Percentiles rank a stretch among this genome's conserved stretches.
Evolutionary conservation across 2,888 invertebrate genomes (phyloP).

Genomic region (Parnassius smintheus): DNA sequence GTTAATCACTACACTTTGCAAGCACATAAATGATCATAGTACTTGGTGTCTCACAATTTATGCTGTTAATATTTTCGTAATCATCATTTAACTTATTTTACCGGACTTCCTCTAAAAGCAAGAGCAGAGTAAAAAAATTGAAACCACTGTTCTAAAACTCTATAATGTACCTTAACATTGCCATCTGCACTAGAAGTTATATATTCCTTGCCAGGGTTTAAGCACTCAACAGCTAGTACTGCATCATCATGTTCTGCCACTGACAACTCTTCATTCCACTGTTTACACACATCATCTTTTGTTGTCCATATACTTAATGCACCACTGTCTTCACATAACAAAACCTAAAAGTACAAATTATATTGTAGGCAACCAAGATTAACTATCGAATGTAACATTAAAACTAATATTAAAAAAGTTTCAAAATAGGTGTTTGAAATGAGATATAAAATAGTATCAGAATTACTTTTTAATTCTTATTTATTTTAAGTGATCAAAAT

Average conservation of each 20-base stretch:
- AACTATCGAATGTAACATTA: too few relatives aligned
- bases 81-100: constrained; percentile 1
- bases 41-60: too few relatives aligned
- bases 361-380: too few relatives aligned
- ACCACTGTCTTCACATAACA: constrained; percentile 72
- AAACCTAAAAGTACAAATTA: constrained; percentile 46
- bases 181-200: constrained; percentile 73
- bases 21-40: too few relatives aligned
- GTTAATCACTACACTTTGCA: too few relatives aligned
- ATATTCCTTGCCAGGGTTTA: constrained; percentile 56
- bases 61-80: too few relatives aligned
- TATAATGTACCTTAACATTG: constrained; percentile 58
- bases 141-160: not conserved
- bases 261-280: constrained; percentile 58
- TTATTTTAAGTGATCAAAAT: too few relatives aligned
- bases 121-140: too few relatives aligned
- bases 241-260: constrained; percentile 70
- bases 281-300: constrained; percentile 54
- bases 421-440: too few relatives aligned
- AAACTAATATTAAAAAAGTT: too few relatives aligned
- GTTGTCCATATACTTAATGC: constrained; percentile 62
- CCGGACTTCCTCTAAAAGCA: not conserved
- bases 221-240: constrained; percentile 58
- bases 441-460: too few relatives aligned
- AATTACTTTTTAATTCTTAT: too few relatives aligned